A percentile compares a stretch with the other conserved stretches of the same genome.
Conservation (phyloP, 2,888 invertebrate genomes). For the Cabera pusaria region DNA sequence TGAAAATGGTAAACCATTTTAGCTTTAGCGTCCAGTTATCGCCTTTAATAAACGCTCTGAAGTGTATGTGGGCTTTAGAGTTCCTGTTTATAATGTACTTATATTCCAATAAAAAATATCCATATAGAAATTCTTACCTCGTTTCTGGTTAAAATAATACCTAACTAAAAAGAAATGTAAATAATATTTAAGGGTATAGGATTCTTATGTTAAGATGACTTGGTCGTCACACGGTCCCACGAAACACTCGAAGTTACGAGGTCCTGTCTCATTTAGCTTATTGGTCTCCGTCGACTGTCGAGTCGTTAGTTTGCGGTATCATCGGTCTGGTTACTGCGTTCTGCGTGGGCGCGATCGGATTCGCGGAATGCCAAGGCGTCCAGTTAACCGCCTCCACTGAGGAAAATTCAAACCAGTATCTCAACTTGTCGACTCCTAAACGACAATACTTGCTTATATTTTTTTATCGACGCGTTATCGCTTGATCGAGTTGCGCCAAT, state of each 20-base stretch:
- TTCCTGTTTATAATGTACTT: too few relatives aligned
- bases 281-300: slow-evolving; percentile 32
- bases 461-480: too few relatives aligned
- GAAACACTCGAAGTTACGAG: slow-evolving; percentile 25
- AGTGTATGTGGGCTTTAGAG: not conserved
- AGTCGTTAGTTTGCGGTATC: slow-evolving; percentile 36
- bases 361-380: slow-evolving; percentile 45
- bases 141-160: too few relatives aligned
- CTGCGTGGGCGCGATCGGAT: slow-evolving; percentile 45
- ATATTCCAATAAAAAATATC: too few relatives aligned
- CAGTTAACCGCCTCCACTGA: slow-evolving; percentile 19
- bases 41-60: slow-evolving; percentile 6
- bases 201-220: slow-evolving; percentile 9
- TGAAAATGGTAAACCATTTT: slow-evolving; percentile 2
- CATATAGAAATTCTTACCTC: too few relatives aligned
- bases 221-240: slow-evolving; percentile 9
- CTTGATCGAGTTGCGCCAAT: too few relatives aligned
- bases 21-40: slow-evolving; percentile 11
- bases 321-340: slow-evolving; percentile 32
- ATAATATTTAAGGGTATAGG: too few relatives aligned
- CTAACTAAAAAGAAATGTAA: too few relatives aligned
- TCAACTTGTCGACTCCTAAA: too few relatives aligned
- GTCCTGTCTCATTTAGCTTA: slow-evolving; percentile 27
- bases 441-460: too few relatives aligned
- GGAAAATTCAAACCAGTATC: slow-evolving; percentile 12